These are phyloP conservation scores for Nothura maculosa DNA, from an alignment of 2,797 vertebrate genomes.

Conservation along the genomic window DNA sequence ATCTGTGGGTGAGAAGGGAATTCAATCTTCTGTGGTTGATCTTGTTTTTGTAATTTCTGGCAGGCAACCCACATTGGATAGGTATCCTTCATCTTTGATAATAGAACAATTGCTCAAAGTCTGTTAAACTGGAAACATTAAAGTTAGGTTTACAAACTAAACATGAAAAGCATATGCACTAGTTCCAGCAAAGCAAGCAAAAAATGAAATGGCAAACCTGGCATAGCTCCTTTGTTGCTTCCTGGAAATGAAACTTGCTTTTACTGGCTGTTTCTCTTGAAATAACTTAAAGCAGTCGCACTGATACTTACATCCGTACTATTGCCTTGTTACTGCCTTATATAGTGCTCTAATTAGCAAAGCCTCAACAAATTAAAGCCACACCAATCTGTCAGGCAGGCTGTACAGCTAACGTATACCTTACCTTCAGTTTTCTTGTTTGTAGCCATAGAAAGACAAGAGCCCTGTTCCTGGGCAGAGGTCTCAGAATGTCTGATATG, in stretches of 20 bases:
- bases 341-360: not conserved
- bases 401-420: not conserved
- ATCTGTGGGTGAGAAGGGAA: conserved; percentile 26
- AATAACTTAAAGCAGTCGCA: not conserved
- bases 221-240: not conserved
- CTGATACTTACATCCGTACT: not conserved
- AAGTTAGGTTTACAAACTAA: conserved; percentile 54
- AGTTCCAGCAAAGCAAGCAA: conserved; percentile 40
- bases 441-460: not conserved
- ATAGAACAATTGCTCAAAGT: conserved; percentile 38
- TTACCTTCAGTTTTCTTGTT: not conserved
- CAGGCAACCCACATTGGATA: not conserved
- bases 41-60: conserved; percentile 47
- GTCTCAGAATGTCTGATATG: not conserved
- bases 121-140: conserved; percentile 29
- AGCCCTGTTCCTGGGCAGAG: not conserved
- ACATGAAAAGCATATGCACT: not conserved
- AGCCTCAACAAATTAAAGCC: not conserved
- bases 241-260: conserved; percentile 54
- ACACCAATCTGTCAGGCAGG: not conserved
- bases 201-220: conserved; percentile 36
- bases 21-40: conserved; percentile 19
- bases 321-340: not conserved
- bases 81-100: conserved; percentile 40
- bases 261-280: conserved; percentile 8